Base-by-base conservation (phyloP, 2,797 vertebrate genomes). In the Phrynocephalus guinanensis region DNA sequence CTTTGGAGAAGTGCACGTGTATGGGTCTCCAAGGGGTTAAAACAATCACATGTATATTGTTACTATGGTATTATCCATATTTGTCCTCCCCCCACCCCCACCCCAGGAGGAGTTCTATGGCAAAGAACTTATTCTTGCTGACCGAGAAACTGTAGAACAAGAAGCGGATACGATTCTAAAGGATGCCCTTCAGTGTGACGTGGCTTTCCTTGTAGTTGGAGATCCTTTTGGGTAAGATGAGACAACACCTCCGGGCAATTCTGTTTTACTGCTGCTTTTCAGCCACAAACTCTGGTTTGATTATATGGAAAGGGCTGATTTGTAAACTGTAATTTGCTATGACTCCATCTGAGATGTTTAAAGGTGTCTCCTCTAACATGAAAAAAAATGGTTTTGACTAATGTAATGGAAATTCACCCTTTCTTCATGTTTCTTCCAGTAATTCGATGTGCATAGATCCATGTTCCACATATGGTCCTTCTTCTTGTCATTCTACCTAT, bases 141-240 rank as follows among this genome's bases (percentile, higher is more conserved):
- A 99, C 94, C 94, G 99, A 92, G 98, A 99, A 84, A 97, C 96
- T 85, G 99, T 99, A 86, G 99, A 99, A 87, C 98, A 99, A 95
- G 97, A 97, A 83, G 97, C 98, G 1, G 98, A 98, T 38, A 96
- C 95, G 91, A 99, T 99, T 95, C 97, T 99, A 86, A 97, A 96
- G 87, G 98, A 97, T 56, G 98, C 99, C 0, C 96, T 97, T 83
- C 91, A 93, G 63, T 96, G 87, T 63, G 98, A 99, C 63, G 97
- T 99, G 3, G 99, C 97, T 0, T 99, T 99, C 92, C 96, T 99
- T 88, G 99, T 99, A 86, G 98, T 99, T 92, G 99, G 99, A 0
- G 99, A 99, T 95, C 98, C 98, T 3, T 98, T 99, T 85, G 98
- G 98, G 98, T 99, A 97, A 98, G 98, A 90, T 15, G 82, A 79